A percentile compares a stretch with the other conserved stretches of the same genome.
phyloP scores from a whole-genome alignment of 2,113 vertebrate species.

The Cavia porcellus region DNA sequence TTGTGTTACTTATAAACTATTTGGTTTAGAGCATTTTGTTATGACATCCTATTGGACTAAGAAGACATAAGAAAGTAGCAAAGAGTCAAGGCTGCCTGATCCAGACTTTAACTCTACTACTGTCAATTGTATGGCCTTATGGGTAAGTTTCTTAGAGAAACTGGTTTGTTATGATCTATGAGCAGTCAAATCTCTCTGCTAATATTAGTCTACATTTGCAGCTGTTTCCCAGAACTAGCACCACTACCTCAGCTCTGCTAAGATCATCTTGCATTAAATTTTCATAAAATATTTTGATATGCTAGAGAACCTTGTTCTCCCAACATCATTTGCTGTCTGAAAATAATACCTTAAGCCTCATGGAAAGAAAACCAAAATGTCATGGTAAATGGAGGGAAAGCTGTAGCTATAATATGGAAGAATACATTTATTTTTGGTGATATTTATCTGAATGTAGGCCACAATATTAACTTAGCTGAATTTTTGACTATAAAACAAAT shows the following conservation, averaged over 20 bases:
- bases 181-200: not conserved
- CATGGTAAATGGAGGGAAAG: not conserved
- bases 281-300: not conserved
- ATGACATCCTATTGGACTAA: not conserved
- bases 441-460: not conserved
- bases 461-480: not conserved
- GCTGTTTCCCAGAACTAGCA: not conserved
- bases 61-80: not conserved
- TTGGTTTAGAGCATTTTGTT: not conserved
- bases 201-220: not conserved
- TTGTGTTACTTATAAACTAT: not conserved
- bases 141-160: not conserved
- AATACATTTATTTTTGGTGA: not conserved
- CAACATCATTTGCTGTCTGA: not conserved
- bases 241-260: not conserved
- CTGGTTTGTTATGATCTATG: not conserved
- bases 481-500: not conserved
- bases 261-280: not conserved
- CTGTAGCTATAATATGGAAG: not conserved
- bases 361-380: not conserved
- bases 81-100: not conserved
- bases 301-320: not conserved
- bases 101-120: not conserved
- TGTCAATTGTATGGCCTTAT: not conserved
- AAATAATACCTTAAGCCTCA: not conserved